Percentiles rank a stretch among this genome's conserved stretches.
phyloP scores from a whole-genome alignment of 1,140 invertebrate species.

The Octopus sinensis region DNA sequence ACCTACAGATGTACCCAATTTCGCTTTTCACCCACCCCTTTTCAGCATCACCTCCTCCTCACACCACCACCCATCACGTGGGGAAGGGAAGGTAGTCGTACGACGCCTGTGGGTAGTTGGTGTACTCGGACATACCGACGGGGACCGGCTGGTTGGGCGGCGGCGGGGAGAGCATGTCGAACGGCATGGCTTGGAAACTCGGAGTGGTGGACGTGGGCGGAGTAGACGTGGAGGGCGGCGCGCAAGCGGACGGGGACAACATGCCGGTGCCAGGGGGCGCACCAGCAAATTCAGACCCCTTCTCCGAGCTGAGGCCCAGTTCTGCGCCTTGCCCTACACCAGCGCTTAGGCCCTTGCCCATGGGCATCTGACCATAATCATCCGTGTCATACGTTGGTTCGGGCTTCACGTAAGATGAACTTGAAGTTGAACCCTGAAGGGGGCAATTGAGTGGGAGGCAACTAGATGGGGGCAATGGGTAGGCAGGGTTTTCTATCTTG shows the following conservation, averaged over 20 bases:
- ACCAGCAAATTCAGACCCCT: background rate
- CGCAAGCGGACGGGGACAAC: too few relatives aligned
- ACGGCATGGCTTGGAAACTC: background rate
- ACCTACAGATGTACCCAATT: too few relatives aligned
- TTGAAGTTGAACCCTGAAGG: background rate
- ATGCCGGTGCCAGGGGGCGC: too few relatives aligned
- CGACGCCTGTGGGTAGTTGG: slow-evolving; percentile 7
- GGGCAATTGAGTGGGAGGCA: background rate
- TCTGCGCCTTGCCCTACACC: background rate
- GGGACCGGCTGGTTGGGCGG: slow-evolving; percentile 3
- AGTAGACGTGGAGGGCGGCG: background rate
- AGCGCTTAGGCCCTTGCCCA: background rate
- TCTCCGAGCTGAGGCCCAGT: background rate
- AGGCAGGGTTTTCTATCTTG: background rate
- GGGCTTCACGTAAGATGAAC: background rate
- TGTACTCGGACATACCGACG: slow-evolving; percentile 2
- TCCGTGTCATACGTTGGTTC: background rate
- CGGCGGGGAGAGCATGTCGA: background rate
- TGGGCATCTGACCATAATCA: slow-evolving; percentile 10
- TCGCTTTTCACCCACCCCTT: accelerated
- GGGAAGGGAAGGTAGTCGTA: background rate
- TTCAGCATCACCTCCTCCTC: too few relatives aligned
- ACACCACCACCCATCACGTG: too few relatives aligned
- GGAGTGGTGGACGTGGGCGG: background rate
- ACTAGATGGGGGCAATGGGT: background rate